Percentiles rank a stretch among this genome's conserved stretches.
phyloP scores from a whole-genome alignment of 2,888 invertebrate species.

The Drosophila yooni region DNA sequence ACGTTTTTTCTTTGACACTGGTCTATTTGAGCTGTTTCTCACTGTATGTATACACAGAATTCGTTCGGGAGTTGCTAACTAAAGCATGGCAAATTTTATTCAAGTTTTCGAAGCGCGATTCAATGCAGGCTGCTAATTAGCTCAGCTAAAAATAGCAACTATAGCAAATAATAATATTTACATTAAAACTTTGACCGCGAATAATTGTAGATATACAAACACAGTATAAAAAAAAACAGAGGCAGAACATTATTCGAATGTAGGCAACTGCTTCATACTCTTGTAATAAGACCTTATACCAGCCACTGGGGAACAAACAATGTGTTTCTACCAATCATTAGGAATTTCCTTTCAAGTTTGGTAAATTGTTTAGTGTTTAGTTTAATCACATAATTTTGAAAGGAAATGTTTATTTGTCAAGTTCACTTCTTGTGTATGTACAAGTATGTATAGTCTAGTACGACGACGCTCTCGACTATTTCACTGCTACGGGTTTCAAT shows the following conservation, averaged over 20 bases:
- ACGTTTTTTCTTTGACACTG: too few species aligned
- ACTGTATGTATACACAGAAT: neutral
- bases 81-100: conserved; percentile 59
- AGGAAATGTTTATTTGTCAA: neutral
- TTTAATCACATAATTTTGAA: neutral
- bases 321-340: neutral
- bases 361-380: neutral
- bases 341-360: neutral
- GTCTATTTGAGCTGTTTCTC: too few species aligned
- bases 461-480: too few species aligned
- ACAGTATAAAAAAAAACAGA: conserved; percentile 14
- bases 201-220: conserved; percentile 26
- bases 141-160: conserved; percentile 57
- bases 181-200: conserved; percentile 52
- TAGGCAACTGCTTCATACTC: neutral
- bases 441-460: neutral
- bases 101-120: conserved; percentile 43
- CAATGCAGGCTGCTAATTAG: conserved; percentile 66
- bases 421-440: neutral
- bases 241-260: neutral
- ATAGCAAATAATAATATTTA: conserved; percentile 45
- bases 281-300: neutral
- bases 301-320: neutral
- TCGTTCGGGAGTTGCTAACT: conserved; percentile 60
- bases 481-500: neutral